These are phyloP conservation scores for Pemphigus obesinymphae DNA, from an alignment of 1,140 invertebrate genomes.

Conservation along the genomic window DNA sequence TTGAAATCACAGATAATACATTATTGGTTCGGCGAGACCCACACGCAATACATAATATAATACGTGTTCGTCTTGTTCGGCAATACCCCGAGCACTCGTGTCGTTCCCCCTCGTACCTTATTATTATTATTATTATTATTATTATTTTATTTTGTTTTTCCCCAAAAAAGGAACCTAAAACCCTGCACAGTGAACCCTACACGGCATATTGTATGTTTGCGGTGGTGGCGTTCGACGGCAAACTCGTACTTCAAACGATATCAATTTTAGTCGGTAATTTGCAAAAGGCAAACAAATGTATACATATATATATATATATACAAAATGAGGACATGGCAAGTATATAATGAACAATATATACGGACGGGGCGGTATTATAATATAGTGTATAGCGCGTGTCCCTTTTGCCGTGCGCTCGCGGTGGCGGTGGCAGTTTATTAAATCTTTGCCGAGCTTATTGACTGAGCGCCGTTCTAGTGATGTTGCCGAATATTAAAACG, in stretches of 20 bases:
- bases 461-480: constrained; percentile 14
- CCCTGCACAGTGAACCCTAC: too few species aligned
- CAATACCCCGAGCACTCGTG: too few species aligned
- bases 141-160: too few species aligned
- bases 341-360: not conserved
- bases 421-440: constrained; percentile 14
- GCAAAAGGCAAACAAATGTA: constrained; percentile 34
- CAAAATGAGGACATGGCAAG: not conserved
- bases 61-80: too few species aligned
- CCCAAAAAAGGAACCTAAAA: too few species aligned
- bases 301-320: not conserved
- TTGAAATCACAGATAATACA: too few species aligned
- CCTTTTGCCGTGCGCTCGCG: not conserved
- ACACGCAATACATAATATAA: too few species aligned
- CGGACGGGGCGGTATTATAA: not conserved
- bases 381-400: not conserved
- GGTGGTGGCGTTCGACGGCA: not conserved
- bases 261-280: constrained; percentile 29
- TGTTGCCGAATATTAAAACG: constrained; percentile 29
- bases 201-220: too few species aligned
- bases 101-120: too few species aligned
- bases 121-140: too few species aligned
- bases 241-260: constrained; percentile 35
- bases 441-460: constrained; percentile 35
- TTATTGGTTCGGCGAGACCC: too few species aligned